Conservation (phyloP, 1,140 invertebrate species). For the Pantala flavescens region DNA sequence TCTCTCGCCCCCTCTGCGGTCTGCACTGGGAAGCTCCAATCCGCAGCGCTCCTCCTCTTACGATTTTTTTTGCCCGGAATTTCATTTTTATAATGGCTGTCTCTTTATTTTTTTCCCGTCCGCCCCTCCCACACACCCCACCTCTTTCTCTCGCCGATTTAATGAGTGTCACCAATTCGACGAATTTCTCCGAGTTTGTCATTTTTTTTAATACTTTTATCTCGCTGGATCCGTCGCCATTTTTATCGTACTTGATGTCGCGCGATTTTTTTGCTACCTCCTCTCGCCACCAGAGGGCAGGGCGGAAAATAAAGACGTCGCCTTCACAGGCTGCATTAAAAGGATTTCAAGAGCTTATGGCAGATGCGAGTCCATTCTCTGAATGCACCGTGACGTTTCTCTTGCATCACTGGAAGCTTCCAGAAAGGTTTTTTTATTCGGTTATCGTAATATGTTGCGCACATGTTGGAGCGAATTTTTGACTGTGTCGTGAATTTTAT, state of each 20-base stretch:
- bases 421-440: too few relatives aligned
- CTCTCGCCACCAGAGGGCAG: neutral
- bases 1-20: neutral
- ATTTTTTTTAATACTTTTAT: conserved; percentile 6
- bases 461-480: too few relatives aligned
- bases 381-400: too few relatives aligned
- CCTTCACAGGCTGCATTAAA: too few relatives aligned
- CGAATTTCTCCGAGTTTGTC: neutral
- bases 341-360: too few relatives aligned
- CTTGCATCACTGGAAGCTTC: too few relatives aligned
- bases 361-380: too few relatives aligned
- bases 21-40: neutral
- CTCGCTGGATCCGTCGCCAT: neutral
- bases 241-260: neutral
- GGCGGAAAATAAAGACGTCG: neutral
- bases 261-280: neutral
- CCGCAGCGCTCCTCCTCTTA: neutral
- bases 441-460: too few relatives aligned
- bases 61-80: neutral
- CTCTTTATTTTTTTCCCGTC: neutral
- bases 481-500: too few relatives aligned
- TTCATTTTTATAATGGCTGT: conserved; percentile 8
- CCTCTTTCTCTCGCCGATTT: neutral
- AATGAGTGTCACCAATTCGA: neutral
- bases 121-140: neutral